Base-by-base conservation (phyloP, 2,888 invertebrate genomes). In the Galerucella pusilla region DNA sequence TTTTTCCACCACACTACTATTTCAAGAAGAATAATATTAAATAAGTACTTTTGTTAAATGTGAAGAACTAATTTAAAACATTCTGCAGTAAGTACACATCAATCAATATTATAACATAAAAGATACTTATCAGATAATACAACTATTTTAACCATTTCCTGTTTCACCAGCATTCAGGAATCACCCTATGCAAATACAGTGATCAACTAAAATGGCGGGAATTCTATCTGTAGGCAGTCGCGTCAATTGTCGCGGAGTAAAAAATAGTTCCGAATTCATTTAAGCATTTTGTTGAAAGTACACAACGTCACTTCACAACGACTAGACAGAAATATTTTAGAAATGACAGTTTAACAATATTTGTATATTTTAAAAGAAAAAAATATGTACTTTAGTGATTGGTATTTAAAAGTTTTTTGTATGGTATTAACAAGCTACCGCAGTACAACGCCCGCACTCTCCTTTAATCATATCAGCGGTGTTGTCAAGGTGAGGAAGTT, bases 381-480 rank as follows among this genome's bases (percentile, higher is more conserved):
- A 68, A 61, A 54, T 73, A 35, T 35, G 45, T 68, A 66, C 28
- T 68, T 63, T 60, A 42, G n/a, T 14, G 2, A 42, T 49, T 66
- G 49, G 57, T 28, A 61, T 73, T 67, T 73, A 61, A 73, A 61
- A 28, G 20, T 42, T 61, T 73, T 54, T 45, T 49, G 20, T 61
- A 59, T 52, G 42, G 16, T 57, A 20, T 57, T 45, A 68, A 68
- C 68, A 61, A 61, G 68, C 60, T 68, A 49, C 73, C 68, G 73
- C 73, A 73, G 67, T 73, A 63, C 63, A 67, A 66, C 73, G 73
- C 73, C 73, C 73, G 73, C 73, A 73, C 73, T 66, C 73, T 67
- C 54, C 61, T 49, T 63, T 68, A 73, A 68, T 73, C 63, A 73
- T 68, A 25, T 14, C 6, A 25, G 61, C 71, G 25, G 9, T 42